phyloP scores from a whole-genome alignment of 2,888 invertebrate species.

The Spisula solida region DNA sequence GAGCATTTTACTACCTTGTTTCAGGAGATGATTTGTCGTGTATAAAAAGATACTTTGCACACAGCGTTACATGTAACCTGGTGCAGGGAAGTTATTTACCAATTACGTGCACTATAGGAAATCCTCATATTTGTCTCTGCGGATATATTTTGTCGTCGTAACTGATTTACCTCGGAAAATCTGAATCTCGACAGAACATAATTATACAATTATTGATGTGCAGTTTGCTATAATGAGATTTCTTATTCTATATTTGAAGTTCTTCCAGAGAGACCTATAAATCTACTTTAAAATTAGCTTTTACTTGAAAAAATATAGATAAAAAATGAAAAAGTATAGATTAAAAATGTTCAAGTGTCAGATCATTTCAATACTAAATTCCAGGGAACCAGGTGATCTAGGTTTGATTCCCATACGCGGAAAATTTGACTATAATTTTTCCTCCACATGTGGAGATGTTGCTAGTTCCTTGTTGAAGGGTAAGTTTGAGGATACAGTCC shows the following conservation, averaged over 20 bases:
- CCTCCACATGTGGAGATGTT: too few relatives aligned
- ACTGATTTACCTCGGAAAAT: not conserved
- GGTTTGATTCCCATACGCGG: not conserved
- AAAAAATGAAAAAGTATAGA: not conserved
- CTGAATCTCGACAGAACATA: not conserved
- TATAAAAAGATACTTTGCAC: not conserved
- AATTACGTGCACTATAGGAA: not conserved
- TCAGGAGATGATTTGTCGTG: not conserved
- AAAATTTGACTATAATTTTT: too few relatives aligned
- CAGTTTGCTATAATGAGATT: not conserved
- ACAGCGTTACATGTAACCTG: not conserved
- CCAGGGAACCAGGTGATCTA: too few relatives aligned
- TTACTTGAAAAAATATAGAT: not conserved
- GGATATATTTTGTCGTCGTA: slow-evolving; percentile 13
- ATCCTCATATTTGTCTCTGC: not conserved
- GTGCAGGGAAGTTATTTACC: not conserved
- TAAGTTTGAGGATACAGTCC: too few relatives aligned
- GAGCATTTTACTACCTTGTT: not conserved
- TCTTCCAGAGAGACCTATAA: not conserved
- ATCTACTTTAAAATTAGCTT: not conserved
- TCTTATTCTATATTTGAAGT: slow-evolving; percentile 5
- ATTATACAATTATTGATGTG: slow-evolving; percentile 5
- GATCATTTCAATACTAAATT: not conserved
- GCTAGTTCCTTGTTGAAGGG: not conserved
- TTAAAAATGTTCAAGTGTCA: not conserved